Base-by-base conservation (phyloP, 2,113 vertebrate species). In the Rissa tridactyla region DNA sequence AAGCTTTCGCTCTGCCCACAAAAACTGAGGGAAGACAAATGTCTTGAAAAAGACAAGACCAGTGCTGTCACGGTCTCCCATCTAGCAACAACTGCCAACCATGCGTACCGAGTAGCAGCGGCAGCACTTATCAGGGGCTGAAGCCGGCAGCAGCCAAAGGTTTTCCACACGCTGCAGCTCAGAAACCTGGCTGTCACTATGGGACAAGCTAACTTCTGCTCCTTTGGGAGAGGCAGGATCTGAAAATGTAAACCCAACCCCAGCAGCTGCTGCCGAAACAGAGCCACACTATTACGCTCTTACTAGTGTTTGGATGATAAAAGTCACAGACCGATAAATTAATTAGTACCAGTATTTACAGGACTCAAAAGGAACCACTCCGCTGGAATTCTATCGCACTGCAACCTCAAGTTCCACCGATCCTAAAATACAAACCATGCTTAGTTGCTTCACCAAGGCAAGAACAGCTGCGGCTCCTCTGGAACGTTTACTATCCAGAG, bases 91-190 rank as follows among this genome's bases (percentile, higher is more conserved):
- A 5, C 65, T 11, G n/a, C 36, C 44, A 58, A 6, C 9, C 49
- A 6, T 2, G 54, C 9, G 2, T 1, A 8, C 18, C 2, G 15
- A 18, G 49, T 2, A 27, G 22, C 19, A 44, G 64, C 2, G 1
- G 54, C 47, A 10, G 55, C 2, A 16, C 42, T 15, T 8, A 23
- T 3, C 8, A 13, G 21, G 66, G 44, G 38, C 29, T 10, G 34
- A 15, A 36, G 36, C 1, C 0, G 34, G 65, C 65, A 42, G 49
- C 49, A 44, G 44, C 42, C 71, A 34, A 38, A 69, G 52, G 13
- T 22, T 21, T 60, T 5, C 26, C 21, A 4, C 0, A 25, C 7
- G 1, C n/a, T 38, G 49, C 19, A 25, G 10, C 46, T 25, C 34
- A 47, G 46, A 60, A 60, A 40, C 29, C 57, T 11, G 27, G 40